Conservation (phyloP, 2,797 vertebrate species). For the Champsocephalus esox region DNA sequence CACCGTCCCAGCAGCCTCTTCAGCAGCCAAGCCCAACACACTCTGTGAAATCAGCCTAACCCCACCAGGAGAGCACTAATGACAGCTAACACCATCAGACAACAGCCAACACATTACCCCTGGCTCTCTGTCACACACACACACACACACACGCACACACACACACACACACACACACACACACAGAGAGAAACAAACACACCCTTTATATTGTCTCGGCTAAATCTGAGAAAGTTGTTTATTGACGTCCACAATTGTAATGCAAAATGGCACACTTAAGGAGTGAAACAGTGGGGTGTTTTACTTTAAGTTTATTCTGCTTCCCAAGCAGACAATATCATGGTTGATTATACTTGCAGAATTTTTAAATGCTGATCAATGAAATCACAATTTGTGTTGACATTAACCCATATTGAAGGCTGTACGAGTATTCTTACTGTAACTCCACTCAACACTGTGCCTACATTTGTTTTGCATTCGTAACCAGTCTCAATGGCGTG, state of each 20-base stretch:
- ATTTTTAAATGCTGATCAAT: too few relatives aligned
- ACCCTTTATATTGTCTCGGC: constrained; percentile 16
- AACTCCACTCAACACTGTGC: too few relatives aligned
- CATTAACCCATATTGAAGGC: too few relatives aligned
- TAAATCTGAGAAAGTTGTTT: constrained; percentile 3
- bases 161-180: neutral
- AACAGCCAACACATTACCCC: constrained; percentile 2
- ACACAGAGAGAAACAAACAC: neutral
- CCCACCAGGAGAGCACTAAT: constrained; percentile 11
- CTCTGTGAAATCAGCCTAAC: constrained; percentile 37
- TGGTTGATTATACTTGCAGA: too few relatives aligned
- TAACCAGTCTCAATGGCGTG: neutral
- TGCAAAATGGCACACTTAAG: too few relatives aligned
- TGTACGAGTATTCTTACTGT: too few relatives aligned
- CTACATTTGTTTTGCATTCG: too few relatives aligned
- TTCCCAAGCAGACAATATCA: too few relatives aligned
- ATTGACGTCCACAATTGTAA: neutral
- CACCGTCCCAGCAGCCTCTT: neutral
- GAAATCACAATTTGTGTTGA: too few relatives aligned
- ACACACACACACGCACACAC: neutral
- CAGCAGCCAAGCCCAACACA: constrained; percentile 17
- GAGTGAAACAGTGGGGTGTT: too few relatives aligned
- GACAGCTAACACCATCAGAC: constrained; percentile 31
- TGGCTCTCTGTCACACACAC: constrained; percentile 4
- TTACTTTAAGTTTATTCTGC: too few relatives aligned